A percentile compares a stretch with the other conserved stretches of the same genome.
Evolutionary conservation across 2,888 invertebrate genomes (phyloP).

Genomic region (Chloromyia formosa): DNA sequence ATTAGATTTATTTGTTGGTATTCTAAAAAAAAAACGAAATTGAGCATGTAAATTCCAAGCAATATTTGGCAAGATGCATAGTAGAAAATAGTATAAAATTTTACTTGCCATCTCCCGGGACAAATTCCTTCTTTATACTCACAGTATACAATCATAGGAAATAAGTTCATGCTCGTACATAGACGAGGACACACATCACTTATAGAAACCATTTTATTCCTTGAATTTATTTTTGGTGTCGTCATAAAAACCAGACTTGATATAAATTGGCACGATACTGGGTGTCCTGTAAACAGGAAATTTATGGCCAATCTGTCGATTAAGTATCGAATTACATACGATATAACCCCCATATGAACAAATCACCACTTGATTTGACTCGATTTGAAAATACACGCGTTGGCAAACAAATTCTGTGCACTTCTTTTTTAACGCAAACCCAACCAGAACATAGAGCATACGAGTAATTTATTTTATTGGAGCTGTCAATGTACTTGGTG

Average conservation of each 20-base stretch:
- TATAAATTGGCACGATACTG: conserved; percentile 14
- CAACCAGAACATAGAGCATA: not conserved
- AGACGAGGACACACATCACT: not conserved
- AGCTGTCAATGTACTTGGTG: too few species aligned
- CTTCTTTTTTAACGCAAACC: not conserved
- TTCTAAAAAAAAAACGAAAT: too few species aligned
- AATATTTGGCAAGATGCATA: too few species aligned
- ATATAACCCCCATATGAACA: conserved; percentile 55
- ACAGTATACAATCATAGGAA: too few species aligned
- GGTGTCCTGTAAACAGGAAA: conserved; percentile 52
- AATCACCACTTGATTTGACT: conserved; percentile 23
- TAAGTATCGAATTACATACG: conserved; percentile 65
- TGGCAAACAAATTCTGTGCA: too few species aligned
- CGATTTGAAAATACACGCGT: conserved; percentile 2
- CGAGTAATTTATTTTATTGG: too few species aligned
- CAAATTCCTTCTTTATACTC: not conserved
- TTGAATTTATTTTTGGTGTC: conserved; percentile 16
- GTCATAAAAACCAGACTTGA: conserved; percentile 33
- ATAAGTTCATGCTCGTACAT: conserved; percentile 11
- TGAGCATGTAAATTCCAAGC: too few species aligned
- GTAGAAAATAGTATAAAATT: not conserved
- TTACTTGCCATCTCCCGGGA: conserved; percentile 8
- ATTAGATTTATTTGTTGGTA: too few species aligned
- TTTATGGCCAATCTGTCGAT: conserved; percentile 64
- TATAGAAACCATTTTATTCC: not conserved